Conservation (phyloP, 2,888 invertebrate species). For the Scelioninae gen. 2 region DNA sequence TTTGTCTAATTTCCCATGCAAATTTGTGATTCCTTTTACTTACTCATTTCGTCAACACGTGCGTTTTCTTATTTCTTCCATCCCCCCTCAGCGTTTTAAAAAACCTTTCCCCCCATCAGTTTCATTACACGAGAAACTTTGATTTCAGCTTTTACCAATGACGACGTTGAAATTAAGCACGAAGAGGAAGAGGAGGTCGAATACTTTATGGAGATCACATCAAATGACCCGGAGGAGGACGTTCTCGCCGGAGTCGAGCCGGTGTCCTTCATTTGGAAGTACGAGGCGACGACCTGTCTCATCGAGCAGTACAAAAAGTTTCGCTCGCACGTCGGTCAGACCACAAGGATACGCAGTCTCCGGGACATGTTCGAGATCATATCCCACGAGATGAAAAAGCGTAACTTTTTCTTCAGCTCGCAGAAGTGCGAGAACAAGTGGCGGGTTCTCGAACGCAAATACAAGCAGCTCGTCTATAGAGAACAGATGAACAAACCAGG, state of each 20-base stretch:
- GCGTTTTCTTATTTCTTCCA: too few species aligned
- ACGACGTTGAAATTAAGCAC: constrained; percentile 64
- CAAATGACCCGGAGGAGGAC: constrained; percentile 18
- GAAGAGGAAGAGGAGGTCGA: constrained; percentile 64
- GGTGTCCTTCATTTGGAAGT: constrained; percentile 67
- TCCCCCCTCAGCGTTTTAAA: too few species aligned
- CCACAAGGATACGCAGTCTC: constrained; percentile 67
- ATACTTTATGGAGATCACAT: constrained; percentile 54
- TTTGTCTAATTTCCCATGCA: too few species aligned
- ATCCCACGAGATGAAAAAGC: constrained; percentile 70
- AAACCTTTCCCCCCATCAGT: too few species aligned
- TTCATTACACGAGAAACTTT: too few species aligned
- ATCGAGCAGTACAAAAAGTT: constrained; percentile 70
- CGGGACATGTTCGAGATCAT: constrained; percentile 72
- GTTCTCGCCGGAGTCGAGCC: constrained; percentile 61
- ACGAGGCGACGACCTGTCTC: constrained; percentile 69
- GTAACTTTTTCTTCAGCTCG: constrained; percentile 68
- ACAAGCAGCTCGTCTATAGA: constrained; percentile 70
- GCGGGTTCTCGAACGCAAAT: constrained; percentile 71
- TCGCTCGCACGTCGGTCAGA: constrained; percentile 68
- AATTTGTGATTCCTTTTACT: too few species aligned
- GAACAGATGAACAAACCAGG: constrained; percentile 71
- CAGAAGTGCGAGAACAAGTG: constrained; percentile 73
- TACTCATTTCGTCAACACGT: too few species aligned
- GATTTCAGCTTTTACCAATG: neutral